Conservation (phyloP, 2,888 invertebrate genomes). For the Silvanus unidentatus region DNA sequence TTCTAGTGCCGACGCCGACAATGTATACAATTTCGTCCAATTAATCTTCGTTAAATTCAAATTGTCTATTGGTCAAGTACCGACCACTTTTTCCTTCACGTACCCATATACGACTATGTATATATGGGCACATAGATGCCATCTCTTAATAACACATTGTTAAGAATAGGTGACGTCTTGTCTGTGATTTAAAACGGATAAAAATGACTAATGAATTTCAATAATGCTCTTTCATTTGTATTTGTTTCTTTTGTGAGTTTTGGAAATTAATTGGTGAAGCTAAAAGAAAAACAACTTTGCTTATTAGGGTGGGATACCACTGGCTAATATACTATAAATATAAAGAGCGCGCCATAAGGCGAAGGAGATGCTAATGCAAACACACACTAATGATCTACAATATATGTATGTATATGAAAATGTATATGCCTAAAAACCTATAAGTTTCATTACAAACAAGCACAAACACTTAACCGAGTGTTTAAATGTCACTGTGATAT, state of each 20-base stretch:
- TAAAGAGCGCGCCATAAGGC: too few species aligned
- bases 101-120: too few species aligned
- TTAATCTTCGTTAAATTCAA: constrained; percentile 45
- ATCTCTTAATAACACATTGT: constrained; percentile 41
- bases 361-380: too few species aligned
- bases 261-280: too few species aligned
- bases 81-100: constrained; percentile 4
- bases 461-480: neutral
- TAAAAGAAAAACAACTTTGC: too few species aligned
- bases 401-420: too few species aligned
- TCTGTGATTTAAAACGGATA: constrained; percentile 34
- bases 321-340: too few species aligned
- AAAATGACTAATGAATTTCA: constrained; percentile 37
- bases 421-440: too few species aligned
- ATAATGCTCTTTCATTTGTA: constrained; percentile 9
- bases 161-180: constrained; percentile 33
- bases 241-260: neutral
- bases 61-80: constrained; percentile 28
- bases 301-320: too few species aligned
- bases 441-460: too few species aligned
- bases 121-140: constrained; percentile 27
- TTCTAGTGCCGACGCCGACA: constrained; percentile 31
- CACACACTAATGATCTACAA: too few species aligned
- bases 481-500: neutral
- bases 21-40: constrained; percentile 34